These are phyloP conservation scores for Drosophila tani DNA, from an alignment of 1,140 invertebrate genomes.

Conservation along the genomic window DNA sequence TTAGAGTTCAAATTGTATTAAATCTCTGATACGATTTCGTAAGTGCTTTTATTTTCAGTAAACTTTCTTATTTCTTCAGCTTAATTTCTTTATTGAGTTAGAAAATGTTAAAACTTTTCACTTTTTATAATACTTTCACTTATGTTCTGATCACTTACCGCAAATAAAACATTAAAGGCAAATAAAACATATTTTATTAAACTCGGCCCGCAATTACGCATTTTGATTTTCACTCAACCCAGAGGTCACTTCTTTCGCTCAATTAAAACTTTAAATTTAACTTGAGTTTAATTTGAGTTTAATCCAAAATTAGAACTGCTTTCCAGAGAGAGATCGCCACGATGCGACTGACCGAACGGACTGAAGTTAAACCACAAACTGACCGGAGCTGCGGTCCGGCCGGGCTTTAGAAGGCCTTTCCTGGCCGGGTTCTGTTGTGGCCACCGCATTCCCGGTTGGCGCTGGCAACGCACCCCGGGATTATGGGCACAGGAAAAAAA, in stretches of 20 bases:
- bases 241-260: background rate
- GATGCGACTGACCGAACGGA: conserved; percentile 19
- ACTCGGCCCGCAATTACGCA: conserved; percentile 88
- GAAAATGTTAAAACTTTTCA: too few relatives aligned
- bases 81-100: too few relatives aligned
- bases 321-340: background rate
- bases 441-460: conserved; percentile 17
- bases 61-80: too few relatives aligned
- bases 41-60: background rate
- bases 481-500: conserved; percentile 11
- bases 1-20: background rate
- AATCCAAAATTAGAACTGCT: conserved; percentile 24
- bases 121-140: background rate
- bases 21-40: background rate
- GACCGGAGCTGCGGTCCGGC: conserved; percentile 34
- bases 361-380: conserved; percentile 36
- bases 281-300: background rate
- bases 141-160: conserved; percentile 86
- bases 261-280: background rate
- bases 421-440: conserved; percentile 42
- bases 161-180: conserved; percentile 90
- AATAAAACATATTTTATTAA: conserved; percentile 90
- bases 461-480: conserved; percentile 29
- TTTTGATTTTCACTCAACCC: conserved; percentile 78
- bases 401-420: conserved; percentile 45